These are phyloP conservation scores for Pristionchus exspectatus DNA, from an alignment of 2,888 invertebrate species.

Conservation along the genomic window DNA sequence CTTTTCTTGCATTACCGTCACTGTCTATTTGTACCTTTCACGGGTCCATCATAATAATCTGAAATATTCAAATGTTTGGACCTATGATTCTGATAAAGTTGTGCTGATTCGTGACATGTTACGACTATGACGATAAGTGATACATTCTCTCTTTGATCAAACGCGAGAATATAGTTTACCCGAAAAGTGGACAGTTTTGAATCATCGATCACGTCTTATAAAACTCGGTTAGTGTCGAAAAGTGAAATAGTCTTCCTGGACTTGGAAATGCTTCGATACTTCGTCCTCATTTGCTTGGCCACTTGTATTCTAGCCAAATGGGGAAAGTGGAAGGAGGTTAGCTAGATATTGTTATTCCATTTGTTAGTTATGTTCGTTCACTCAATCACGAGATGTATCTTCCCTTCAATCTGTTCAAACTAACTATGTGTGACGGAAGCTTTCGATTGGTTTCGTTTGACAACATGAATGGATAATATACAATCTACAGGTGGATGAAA, in stretches of 20 bases:
- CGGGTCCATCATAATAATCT: neutral
- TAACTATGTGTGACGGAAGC: neutral
- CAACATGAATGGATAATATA: neutral
- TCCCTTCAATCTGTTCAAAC: neutral
- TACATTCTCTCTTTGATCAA: neutral
- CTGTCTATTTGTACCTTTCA: neutral
- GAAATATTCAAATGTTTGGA: neutral
- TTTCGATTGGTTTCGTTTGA: neutral
- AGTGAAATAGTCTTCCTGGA: neutral
- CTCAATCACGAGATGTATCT: neutral
- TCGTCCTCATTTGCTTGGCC: neutral
- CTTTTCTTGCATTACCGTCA: neutral
- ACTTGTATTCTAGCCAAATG: neutral
- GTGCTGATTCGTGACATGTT: neutral
- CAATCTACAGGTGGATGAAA: neutral
- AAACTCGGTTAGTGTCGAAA: neutral
- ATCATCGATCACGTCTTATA: neutral
- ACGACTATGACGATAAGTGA: neutral
- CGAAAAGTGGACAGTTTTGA: constrained; percentile 1
- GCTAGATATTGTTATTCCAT: neutral
- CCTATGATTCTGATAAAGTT: neutral
- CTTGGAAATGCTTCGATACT: neutral
- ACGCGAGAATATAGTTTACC: neutral
- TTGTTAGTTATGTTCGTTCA: neutral
- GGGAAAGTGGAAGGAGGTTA: neutral